These are phyloP conservation scores for Planococcus citri DNA, from an alignment of 1,140 invertebrate species.

Conservation along the genomic window DNA sequence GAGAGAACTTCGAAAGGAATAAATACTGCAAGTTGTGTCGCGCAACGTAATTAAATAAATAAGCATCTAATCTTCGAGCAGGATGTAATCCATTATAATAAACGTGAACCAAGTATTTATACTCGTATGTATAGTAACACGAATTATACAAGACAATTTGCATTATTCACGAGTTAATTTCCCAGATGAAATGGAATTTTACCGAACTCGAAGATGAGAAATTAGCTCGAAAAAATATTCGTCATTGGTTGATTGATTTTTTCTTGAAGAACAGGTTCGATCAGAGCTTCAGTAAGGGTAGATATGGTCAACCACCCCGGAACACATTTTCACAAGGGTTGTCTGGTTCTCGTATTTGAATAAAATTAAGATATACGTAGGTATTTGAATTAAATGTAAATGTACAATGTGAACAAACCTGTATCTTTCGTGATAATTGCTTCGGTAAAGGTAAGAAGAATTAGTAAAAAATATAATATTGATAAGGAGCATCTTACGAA, in stretches of 20 bases:
- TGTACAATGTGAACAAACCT: background rate
- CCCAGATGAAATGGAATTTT: background rate
- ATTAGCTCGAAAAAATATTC: too few species aligned
- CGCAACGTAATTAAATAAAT: background rate
- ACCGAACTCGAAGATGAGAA: too few species aligned
- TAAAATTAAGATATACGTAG: too few species aligned
- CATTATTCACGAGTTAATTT: background rate
- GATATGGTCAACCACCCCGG: too few species aligned
- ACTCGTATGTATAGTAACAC: background rate
- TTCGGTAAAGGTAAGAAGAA: background rate
- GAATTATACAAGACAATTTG: background rate
- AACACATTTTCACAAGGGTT: too few species aligned
- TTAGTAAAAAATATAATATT: constrained; percentile 1
- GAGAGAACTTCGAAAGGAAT: too few species aligned
- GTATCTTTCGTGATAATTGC: background rate
- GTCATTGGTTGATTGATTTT: background rate
- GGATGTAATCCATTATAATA: background rate
- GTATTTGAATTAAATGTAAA: too few species aligned
- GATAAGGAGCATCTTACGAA: constrained; percentile 12
- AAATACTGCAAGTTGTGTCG: too few species aligned
- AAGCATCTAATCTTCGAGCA: background rate
- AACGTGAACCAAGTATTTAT: background rate
- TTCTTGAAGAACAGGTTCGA: background rate
- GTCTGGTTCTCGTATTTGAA: too few species aligned
- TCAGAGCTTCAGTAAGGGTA: too few species aligned